Evolutionary conservation across 2,797 vertebrate species (phyloP), one percentile per base, ranked within the genome.

Genomic region (Luscinia megarhynchos): DNA sequence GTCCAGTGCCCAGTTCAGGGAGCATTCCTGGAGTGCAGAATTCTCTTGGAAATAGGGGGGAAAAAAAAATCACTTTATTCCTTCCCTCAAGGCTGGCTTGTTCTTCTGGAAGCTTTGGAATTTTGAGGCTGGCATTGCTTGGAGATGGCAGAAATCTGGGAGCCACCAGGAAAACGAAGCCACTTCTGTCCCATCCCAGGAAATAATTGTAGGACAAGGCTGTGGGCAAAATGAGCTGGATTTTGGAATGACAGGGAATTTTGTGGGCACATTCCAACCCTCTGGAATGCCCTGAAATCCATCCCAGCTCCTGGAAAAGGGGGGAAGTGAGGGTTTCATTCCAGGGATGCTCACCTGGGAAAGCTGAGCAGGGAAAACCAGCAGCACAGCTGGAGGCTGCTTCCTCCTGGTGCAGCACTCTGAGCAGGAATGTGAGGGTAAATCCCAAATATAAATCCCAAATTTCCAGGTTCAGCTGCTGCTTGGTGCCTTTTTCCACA

Each of bases 131-230:
- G 15, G 43, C 27, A 10, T 54, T 77, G 55, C 51, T 66, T 30
- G 27, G 85, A 63, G 46, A 9, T 24, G 41, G 74, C 78, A 29
- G 51, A 51, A 79, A 87, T 50, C 22, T 78, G 89, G 92, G 61
- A 93, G 36, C 62, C 11, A 12, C 43, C 41, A 27, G 93, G 96
- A 97, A 98, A 73, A 95, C 69, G 87, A 96, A 96, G 84, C 69
- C 51, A 15, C 4, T 97, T 97, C 95, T 75, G 80, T 40, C 97
- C 68, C 24, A 86, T 43, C 97, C 68, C 24, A 86, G 98, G 98
- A 98, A 98, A 98, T 98, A 97, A 98, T 97, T 98, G 98, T 98
- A 97, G 97, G 98, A 98, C 97, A 98, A 97, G 97, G 84, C 67
- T 57, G 77, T 34, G 88, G 96, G 98, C 98, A 98, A 98, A 98